Evolutionary conservation across 2,113 vertebrate genomes (phyloP), one percentile per base, ranked within the genome.

Genomic region (Chlorodrepanis virens): DNA sequence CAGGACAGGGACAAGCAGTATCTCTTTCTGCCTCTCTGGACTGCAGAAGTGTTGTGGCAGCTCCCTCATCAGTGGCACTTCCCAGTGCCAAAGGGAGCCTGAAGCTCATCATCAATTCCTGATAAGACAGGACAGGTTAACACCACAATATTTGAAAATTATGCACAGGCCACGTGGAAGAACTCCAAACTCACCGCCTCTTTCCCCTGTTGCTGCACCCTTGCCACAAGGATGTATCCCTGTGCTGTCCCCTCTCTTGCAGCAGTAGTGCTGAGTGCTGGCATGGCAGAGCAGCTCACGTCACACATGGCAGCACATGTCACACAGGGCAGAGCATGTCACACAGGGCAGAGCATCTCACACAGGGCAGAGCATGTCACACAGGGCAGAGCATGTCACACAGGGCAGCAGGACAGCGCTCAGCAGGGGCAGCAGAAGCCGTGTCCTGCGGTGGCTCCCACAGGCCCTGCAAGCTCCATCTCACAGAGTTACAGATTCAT

Each of bases 361-460:
- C 18, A 10, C 56, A n/a, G 28, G 52, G 16, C 28, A 29, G 17
- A 0, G 2, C 52, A 18, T 29, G 52, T 29, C 28, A 31, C 52
- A 12, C 40, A 15, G 23, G 65, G 35, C 70, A 76, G 61, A 5
- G 1, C 40, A 33, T 12, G 63, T 23, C 54, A 1, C 49, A 31
- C 5, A n/a, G 11, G 53, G 19, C 19, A 54, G 53, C 17, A 2
- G 14, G 18, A 15, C 64, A 70, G 37, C 2, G 0, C 52, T 21
- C 3, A 9, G 23, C 9, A 0, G 28, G n/a, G 21, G 14, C 1
- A 2, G 25, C 61, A 59, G 31, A 44, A 15, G 31, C 9, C 0
- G 1, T 1, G 65, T 27, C 24, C 29, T 7, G 25, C 4, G 1
- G 78, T 2, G 1, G 12, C 15, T 57, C 12, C 31, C 1, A 0